Base-by-base conservation (phyloP, 2,113 vertebrate species). In the Phaethornis superciliosus region DNA sequence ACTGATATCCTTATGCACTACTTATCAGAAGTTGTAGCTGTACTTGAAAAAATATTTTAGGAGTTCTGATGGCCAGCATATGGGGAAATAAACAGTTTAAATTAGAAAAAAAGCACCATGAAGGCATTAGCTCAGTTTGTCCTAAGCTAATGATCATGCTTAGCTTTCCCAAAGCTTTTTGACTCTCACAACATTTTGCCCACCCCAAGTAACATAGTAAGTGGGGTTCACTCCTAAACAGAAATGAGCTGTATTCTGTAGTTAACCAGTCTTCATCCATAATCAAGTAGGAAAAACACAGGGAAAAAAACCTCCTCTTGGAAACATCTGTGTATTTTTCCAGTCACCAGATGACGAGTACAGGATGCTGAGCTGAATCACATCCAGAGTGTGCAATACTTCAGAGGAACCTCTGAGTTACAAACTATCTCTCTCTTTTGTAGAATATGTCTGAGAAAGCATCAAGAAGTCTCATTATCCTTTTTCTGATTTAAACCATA, bases 1-100 rank as follows among this genome's bases (percentile, higher is more conserved):
- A 89, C 33, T n/a, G 51, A 95, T 93, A 80, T 42, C 65, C 72
- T 91, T 23, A 47, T 12, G 21, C 40, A 65, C 49, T 88, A 46
- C 33, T 56, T 67, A 35, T 33, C 46, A 81, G 40, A 95, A 86
- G 24, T 32, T 79, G 21, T 47, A 65, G 67, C 35, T 81, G 60
- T 42, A 65, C 5, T 46, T 44, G 33, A 79, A 59, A 86, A 37
- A 24, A n/a, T 54, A 72, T 40, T 67, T 56, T 26, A 40, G 56
- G 64, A 51, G 7, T 54, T 63, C 37, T 4, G 3, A 74, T 81
- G 46, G 46, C 46, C 46, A 77, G 56, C 0, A 1, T 68, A 59
- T 60, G 15, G 22, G 27, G 4, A 76, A 85, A 84, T n/a, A 52
- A 86, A 62, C 10, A 42, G 27, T 44, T 76, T 67, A 58, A 59